Evolutionary conservation across 1,140 invertebrate species (phyloP).

Genomic region (Aphis gossypii): DNA sequence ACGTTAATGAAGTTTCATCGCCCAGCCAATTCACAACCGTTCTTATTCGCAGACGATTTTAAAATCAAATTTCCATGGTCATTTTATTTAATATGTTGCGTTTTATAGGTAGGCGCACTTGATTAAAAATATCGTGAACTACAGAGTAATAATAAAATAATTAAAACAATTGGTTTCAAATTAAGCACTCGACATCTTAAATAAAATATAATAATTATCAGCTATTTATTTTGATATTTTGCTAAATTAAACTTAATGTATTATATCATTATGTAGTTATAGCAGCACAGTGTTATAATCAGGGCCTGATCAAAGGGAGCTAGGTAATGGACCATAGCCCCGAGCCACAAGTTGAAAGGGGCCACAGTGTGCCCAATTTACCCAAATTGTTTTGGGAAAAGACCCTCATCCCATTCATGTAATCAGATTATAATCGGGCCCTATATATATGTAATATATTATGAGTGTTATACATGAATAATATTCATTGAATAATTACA

Average conservation of each 20-base stretch:
- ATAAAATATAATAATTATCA: background rate
- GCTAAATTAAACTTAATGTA: background rate
- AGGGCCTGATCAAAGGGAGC: too few relatives aligned
- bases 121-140: background rate
- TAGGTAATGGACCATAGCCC: too few relatives aligned
- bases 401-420: too few relatives aligned
- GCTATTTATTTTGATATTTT: background rate
- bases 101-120: background rate
- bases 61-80: slow-evolving; percentile 1
- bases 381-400: too few relatives aligned
- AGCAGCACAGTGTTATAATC: background rate
- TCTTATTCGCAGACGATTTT: background rate
- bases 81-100: background rate
- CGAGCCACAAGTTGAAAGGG: too few relatives aligned
- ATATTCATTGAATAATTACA: too few relatives aligned
- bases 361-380: too few relatives aligned
- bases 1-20: background rate
- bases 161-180: background rate
- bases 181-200: background rate
- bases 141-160: background rate
- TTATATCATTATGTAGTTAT: background rate
- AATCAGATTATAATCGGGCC: too few relatives aligned
- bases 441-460: background rate
- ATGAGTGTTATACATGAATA: too few relatives aligned
- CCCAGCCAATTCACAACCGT: background rate